Conservation (phyloP, 35 echinoderm and acorn worm species). For the Ophiothrix spiculata region DNA sequence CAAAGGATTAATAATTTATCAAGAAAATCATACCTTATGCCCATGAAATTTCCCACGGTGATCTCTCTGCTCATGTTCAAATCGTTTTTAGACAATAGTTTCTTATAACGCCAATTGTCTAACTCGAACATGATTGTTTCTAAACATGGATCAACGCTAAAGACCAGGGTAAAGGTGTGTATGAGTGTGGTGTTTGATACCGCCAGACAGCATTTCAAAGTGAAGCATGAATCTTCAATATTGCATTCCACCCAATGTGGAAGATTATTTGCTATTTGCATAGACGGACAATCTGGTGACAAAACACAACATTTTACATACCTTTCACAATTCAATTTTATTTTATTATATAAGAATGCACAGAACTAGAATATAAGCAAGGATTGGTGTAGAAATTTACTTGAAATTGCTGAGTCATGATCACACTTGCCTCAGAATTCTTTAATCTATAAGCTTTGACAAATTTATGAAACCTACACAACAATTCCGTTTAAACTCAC, state of each 20-base stretch:
- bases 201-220: slow-evolving; percentile 8
- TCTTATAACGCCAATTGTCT: slow-evolving; percentile 9
- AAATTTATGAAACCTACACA: no score
- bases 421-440: no score
- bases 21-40: neutral
- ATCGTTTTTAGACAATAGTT: slow-evolving; percentile 6
- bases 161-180: neutral
- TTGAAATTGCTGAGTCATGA: no score
- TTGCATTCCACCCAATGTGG: neutral
- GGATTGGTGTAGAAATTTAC: no score
- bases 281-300: neutral
- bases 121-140: slow-evolving; percentile 3
- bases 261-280: neutral
- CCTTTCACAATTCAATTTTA: no score
- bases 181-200: neutral
- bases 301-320: no score
- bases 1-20: neutral
- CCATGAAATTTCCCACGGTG: neutral
- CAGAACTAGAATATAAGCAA: no score
- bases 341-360: no score
- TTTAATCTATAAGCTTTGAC: no score
- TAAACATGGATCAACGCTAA: slow-evolving; percentile 4
- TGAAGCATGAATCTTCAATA: slow-evolving; percentile 8
- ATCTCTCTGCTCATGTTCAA: neutral
- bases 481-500: no score